Conservation (phyloP, 2,797 vertebrate genomes). For the Strix occidentalis region DNA sequence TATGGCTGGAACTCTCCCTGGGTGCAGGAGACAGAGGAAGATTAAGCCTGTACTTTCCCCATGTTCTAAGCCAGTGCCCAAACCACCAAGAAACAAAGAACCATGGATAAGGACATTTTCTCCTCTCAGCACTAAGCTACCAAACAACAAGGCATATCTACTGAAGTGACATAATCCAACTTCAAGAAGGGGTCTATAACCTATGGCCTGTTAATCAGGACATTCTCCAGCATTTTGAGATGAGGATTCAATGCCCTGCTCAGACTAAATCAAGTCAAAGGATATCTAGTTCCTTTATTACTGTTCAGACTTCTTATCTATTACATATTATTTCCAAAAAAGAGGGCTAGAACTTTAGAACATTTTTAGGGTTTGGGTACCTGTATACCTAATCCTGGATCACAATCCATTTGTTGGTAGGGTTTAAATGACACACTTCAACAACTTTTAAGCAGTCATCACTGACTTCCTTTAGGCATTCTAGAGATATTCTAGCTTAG, state of each 20-base stretch:
- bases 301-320: not conserved
- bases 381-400: not conserved
- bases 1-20: not conserved
- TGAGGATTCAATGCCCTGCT: not conserved
- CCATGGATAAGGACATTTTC: not conserved
- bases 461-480: not conserved
- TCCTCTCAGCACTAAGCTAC: not conserved
- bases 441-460: not conserved
- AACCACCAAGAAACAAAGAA: not conserved
- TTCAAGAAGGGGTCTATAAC: not conserved
- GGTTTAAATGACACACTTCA: not conserved
- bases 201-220: not conserved
- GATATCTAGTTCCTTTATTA: not conserved
- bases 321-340: not conserved
- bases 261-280: not conserved
- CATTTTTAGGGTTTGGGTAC: not conserved
- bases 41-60: not conserved
- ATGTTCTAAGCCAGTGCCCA: not conserved
- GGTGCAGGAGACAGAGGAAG: not conserved
- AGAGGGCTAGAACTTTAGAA: not conserved
- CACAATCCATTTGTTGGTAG: not conserved
- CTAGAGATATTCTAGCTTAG: not conserved
- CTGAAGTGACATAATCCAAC: not conserved
- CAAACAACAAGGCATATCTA: not conserved
- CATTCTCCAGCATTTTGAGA: not conserved